Percentiles rank a stretch among this genome's conserved stretches.
These are phyloP conservation scores for Sphaeridia pumilis DNA, from an alignment of 2,888 invertebrate species.

Conservation along the genomic window DNA sequence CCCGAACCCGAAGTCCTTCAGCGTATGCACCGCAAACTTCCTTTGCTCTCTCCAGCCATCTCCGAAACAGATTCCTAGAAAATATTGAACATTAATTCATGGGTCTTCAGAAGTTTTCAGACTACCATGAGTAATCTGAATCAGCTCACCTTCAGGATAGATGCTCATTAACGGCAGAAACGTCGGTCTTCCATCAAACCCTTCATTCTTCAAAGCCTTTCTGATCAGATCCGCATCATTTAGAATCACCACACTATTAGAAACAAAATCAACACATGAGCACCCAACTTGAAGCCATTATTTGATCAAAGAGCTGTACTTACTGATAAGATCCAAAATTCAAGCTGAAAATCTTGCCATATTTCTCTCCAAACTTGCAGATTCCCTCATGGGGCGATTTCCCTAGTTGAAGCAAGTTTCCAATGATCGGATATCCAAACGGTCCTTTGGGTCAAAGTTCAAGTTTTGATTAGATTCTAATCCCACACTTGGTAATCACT, in stretches of 20 bases:
- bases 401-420: neutral
- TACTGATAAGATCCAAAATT: neutral
- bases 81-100: too few species aligned
- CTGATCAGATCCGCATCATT: neutral
- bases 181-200: neutral
- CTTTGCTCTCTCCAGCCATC: neutral
- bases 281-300: too few species aligned
- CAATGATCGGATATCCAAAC: neutral
- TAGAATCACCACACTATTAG: neutral
- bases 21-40: neutral
- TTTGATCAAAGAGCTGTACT: too few species aligned
- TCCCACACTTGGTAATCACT: neutral
- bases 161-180: neutral
- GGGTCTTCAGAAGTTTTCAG: too few species aligned
- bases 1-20: neutral
- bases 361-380: neutral
- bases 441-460: neutral
- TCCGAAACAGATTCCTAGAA: too few species aligned
- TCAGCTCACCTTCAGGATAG: neutral
- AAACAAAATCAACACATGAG: too few species aligned
- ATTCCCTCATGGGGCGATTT: neutral
- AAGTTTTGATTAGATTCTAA: neutral
- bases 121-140: too few species aligned
- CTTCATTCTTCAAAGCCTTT: neutral
- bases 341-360: neutral